These are phyloP conservation scores for Sesia apiformis DNA, from an alignment of 2,888 invertebrate genomes.

Conservation along the genomic window DNA sequence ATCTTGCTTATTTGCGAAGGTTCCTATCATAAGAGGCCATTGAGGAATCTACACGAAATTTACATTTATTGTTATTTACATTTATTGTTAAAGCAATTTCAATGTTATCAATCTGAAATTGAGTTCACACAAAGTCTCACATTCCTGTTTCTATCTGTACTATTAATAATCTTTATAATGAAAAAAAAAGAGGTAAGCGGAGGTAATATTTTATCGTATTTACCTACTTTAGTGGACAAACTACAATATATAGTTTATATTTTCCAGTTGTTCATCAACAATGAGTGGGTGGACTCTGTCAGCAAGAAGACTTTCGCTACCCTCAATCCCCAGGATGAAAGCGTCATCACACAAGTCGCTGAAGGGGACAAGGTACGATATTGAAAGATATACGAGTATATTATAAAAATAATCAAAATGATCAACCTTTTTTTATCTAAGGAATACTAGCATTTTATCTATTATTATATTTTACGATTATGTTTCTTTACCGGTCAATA, in stretches of 20 bases:
- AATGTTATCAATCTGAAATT: too few relatives aligned
- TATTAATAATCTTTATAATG: not conserved
- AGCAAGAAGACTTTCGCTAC: slow-evolving; percentile 91
- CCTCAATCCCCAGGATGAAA: slow-evolving; percentile 86
- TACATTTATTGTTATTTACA: too few relatives aligned
- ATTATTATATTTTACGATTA: too few relatives aligned
- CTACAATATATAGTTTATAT: not conserved
- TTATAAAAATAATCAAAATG: not conserved
- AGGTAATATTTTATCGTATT: not conserved
- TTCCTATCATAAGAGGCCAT: too few relatives aligned
- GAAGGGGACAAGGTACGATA: slow-evolving; percentile 86
- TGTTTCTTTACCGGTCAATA: too few relatives aligned
- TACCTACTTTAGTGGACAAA: too few relatives aligned
- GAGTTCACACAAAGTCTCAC: too few relatives aligned
- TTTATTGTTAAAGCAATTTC: too few relatives aligned
- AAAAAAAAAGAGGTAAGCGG: not conserved
- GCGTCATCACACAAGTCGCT: slow-evolving; percentile 83
- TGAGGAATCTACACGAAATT: too few relatives aligned
- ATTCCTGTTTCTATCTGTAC: too few relatives aligned
- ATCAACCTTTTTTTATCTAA: not conserved
- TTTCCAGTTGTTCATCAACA: slow-evolving; percentile 86
- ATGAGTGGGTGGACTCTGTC: slow-evolving; percentile 85
- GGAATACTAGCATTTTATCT: too few relatives aligned
- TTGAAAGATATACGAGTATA: slow-evolving; percentile 1
- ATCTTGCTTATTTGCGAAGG: too few relatives aligned